Percentiles rank a stretch among this genome's conserved stretches.
Evolutionary conservation across 1,140 invertebrate species (phyloP).

Genomic region (Gonioctena quinquepunctata): DNA sequence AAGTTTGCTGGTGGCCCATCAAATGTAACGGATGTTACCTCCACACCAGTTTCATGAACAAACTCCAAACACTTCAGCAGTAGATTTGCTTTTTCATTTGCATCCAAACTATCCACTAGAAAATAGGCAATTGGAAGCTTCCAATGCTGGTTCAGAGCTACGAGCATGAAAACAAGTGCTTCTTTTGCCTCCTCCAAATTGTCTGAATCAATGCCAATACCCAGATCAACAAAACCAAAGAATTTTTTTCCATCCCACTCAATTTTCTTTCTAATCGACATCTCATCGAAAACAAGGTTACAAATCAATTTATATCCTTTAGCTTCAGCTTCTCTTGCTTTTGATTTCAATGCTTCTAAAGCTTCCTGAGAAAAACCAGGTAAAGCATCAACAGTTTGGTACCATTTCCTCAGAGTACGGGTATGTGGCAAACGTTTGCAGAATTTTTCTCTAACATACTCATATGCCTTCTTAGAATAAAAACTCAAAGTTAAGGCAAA

Average conservation of each 20-base stretch:
- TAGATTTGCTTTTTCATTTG: constrained; percentile 23
- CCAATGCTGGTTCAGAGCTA: constrained; percentile 45
- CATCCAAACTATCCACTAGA: constrained; percentile 28
- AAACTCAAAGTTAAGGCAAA: constrained; percentile 34
- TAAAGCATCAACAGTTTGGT: constrained; percentile 45
- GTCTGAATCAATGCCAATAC: constrained; percentile 37
- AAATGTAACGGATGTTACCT: constrained; percentile 20
- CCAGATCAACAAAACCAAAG: constrained; percentile 47
- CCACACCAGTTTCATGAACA: constrained; percentile 15
- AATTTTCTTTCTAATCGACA: constrained; percentile 49
- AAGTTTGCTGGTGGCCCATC: constrained; percentile 17
- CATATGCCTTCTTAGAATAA: constrained; percentile 31
- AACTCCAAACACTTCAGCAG: constrained; percentile 17
- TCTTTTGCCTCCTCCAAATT: constrained; percentile 38
- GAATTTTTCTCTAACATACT: constrained; percentile 28
- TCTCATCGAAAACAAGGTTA: constrained; percentile 52
- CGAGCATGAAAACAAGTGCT: constrained; percentile 49
- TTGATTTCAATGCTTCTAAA: constrained; percentile 39
- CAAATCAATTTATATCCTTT: constrained; percentile 16
- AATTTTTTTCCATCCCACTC: constrained; percentile 45
- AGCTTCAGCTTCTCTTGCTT: neutral
- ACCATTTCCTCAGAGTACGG: constrained; percentile 53
- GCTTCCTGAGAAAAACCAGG: constrained; percentile 54
- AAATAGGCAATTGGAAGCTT: constrained; percentile 50
- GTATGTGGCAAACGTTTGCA: constrained; percentile 47